Conservation (phyloP, 2,113 vertebrate species). For the Eubucco bourcierii region DNA sequence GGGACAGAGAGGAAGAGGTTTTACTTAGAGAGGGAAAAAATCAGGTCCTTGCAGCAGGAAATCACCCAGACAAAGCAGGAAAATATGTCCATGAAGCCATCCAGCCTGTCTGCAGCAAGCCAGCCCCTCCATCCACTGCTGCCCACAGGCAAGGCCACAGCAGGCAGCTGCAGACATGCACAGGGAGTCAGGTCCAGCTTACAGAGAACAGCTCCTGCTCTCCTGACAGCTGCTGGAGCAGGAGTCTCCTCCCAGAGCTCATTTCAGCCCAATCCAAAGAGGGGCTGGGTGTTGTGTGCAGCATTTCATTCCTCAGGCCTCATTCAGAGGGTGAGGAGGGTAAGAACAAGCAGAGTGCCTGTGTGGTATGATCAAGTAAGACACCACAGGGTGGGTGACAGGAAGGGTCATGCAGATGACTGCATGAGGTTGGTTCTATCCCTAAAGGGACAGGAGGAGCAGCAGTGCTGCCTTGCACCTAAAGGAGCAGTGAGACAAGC, state of each 20-base stretch:
- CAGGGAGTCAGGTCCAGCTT: no score
- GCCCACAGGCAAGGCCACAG: no score
- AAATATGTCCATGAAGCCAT: no score
- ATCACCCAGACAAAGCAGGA: no score
- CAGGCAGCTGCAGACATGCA: no score
- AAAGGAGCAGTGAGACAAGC: fast-evolving
- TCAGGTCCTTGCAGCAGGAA: no score
- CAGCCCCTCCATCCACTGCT: no score
- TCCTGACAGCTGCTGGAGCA: background rate
- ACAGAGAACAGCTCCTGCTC: background rate
- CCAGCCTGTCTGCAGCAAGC: no score
- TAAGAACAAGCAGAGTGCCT: background rate
- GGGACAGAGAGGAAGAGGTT: no score
- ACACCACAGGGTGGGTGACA: fast-evolving
- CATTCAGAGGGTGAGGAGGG: background rate
- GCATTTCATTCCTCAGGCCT: background rate
- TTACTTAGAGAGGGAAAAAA: no score
- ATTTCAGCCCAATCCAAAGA: background rate
- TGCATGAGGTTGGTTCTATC: background rate
- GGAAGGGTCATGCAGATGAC: fast-evolving
- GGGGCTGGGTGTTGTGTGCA: fast-evolving
- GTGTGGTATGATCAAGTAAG: background rate
- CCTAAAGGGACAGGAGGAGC: background rate
- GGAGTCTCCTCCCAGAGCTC: background rate
- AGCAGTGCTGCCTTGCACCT: background rate